Evolutionary conservation across 2,888 invertebrate genomes (phyloP).

Genomic region (Temnothorax ravouxi): DNA sequence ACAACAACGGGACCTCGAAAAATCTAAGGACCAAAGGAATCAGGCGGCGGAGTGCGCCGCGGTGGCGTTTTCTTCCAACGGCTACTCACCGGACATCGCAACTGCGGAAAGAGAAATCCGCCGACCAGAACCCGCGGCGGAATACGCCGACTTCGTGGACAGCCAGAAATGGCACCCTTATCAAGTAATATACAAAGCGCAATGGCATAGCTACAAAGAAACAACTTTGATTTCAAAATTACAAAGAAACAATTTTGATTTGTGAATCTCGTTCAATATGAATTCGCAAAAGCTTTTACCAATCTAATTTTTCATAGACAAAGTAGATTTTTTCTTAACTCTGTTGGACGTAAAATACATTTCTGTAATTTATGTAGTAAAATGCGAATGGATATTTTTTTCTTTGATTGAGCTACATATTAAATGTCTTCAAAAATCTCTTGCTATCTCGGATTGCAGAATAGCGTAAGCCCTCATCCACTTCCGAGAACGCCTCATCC

Average conservation of each 20-base stretch:
- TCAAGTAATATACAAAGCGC: conserved; percentile 77
- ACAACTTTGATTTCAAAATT: neutral
- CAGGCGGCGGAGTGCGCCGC: conserved; percentile 62
- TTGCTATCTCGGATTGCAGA: conserved; percentile 72
- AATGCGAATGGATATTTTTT: neutral
- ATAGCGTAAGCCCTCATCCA: conserved; percentile 79
- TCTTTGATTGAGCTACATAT: neutral
- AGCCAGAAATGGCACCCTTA: conserved; percentile 86
- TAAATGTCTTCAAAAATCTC: neutral
- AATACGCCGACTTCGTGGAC: conserved; percentile 81
- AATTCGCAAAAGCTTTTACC: neutral
- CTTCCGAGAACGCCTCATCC: conserved; percentile 80
- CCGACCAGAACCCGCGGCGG: conserved; percentile 72
- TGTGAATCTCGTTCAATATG: neutral
- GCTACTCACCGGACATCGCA: conserved; percentile 65
- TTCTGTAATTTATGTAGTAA: neutral
- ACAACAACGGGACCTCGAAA: conserved; percentile 61
- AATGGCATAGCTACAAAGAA: neutral
- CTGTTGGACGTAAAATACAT: neutral
- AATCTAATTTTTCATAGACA: neutral
- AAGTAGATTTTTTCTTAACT: neutral
- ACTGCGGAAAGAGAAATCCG: conserved; percentile 67
- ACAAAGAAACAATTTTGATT: too few relatives aligned
- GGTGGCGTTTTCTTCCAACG: conserved; percentile 49
- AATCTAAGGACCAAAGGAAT: conserved; percentile 64